Percentiles rank a stretch among this genome's conserved stretches.
phyloP scores from a whole-genome alignment of 1,140 invertebrate genomes.

The Drosophila pseudoobscura region DNA sequence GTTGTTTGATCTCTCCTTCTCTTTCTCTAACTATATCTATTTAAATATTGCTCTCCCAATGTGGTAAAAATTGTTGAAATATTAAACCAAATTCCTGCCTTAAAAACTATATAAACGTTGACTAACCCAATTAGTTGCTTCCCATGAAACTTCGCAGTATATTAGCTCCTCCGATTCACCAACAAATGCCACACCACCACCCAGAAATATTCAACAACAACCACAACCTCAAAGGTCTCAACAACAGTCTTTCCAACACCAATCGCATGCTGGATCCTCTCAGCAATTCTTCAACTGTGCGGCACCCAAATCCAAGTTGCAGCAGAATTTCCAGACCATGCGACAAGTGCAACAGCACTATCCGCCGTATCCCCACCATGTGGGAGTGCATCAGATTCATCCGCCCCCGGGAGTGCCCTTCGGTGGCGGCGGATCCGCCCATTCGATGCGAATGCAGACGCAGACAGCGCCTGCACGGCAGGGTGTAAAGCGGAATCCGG shows the following conservation, averaged over 20 bases:
- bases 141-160: slow-evolving; percentile 70
- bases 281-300: slow-evolving; percentile 79
- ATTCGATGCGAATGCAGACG: slow-evolving; percentile 3
- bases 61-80: slow-evolving; percentile 54
- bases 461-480: slow-evolving; percentile 24
- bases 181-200: slow-evolving; percentile 9
- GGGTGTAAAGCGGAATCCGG: slow-evolving; percentile 69
- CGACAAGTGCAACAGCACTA: slow-evolving; percentile 83
- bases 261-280: slow-evolving; percentile 16
- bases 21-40: slow-evolving; percentile 44
- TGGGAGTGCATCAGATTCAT: slow-evolving; percentile 81
- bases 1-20: slow-evolving; percentile 60
- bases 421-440: slow-evolving; percentile 12
- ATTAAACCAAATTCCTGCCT: not conserved
- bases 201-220: slow-evolving; percentile 5
- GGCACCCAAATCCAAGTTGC: slow-evolving; percentile 83
- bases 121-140: slow-evolving; percentile 71
- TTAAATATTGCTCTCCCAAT: slow-evolving; percentile 45
- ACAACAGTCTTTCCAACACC: slow-evolving; percentile 15
- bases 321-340: slow-evolving; percentile 82
- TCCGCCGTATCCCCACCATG: slow-evolving; percentile 82
- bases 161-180: slow-evolving; percentile 51
- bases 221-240: slow-evolving; percentile 10
- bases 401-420: slow-evolving; percentile 78
- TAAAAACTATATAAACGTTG: slow-evolving; percentile 18